A percentile compares a stretch with the other conserved stretches of the same genome.
These are phyloP conservation scores for Magallana nippona DNA, from an alignment of 2,888 invertebrate species.

Conservation along the genomic window DNA sequence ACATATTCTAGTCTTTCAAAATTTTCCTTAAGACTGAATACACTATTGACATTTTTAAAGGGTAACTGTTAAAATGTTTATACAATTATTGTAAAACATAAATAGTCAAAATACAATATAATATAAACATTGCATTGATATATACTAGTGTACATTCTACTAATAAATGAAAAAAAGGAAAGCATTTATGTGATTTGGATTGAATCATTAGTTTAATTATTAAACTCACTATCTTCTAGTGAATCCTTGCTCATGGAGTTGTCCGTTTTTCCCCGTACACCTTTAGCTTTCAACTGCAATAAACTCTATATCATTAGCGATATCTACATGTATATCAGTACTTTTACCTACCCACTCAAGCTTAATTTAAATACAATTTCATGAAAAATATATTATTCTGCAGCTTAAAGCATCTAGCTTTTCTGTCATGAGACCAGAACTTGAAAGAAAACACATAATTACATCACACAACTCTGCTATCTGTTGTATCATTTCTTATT, in stretches of 20 bases:
- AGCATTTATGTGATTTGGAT: no score
- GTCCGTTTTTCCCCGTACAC: constrained; percentile 58
- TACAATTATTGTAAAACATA: background rate
- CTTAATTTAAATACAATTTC: no score
- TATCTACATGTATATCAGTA: background rate
- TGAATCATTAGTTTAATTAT: no score
- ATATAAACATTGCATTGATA: background rate
- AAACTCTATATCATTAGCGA: background rate
- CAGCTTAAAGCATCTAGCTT: no score
- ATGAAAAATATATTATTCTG: no score
- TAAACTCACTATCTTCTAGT: constrained; percentile 74
- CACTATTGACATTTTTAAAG: no score
- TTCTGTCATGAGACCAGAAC: no score
- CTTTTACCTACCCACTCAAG: background rate
- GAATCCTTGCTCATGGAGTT: constrained; percentile 75
- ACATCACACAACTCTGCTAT: no score
- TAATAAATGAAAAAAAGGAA: no score
- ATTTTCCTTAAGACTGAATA: no score
- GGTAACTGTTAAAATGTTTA: no score
- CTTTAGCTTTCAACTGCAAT: constrained; percentile 45
- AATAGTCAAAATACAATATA: background rate
- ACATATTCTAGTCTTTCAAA: background rate
- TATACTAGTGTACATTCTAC: background rate
- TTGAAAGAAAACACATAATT: no score
- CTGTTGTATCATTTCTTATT: background rate